phyloP scores from a whole-genome alignment of 1,140 invertebrate species.

The Diachasmimorpha longicaudata region DNA sequence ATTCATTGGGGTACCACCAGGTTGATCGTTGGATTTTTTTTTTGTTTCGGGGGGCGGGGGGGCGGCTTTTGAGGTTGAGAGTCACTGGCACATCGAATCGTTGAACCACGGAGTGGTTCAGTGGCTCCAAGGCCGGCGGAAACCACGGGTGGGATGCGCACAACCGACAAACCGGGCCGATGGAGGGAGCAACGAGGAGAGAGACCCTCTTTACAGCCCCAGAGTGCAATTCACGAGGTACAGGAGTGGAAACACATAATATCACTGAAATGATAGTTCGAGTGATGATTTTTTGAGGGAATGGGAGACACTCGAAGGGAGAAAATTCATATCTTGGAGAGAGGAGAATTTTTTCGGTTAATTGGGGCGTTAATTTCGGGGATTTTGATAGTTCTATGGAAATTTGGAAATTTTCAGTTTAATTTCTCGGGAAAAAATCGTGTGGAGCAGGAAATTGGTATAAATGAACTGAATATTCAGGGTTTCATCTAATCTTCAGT shows the following conservation, averaged over 20 bases:
- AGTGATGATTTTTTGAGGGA: neutral
- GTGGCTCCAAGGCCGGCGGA: slow-evolving; percentile 65
- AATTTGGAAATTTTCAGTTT: no score
- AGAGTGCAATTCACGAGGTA: slow-evolving; percentile 20
- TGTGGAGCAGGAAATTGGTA: no score
- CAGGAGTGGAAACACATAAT: neutral
- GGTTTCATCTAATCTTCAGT: no score
- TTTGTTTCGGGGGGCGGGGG: no score
- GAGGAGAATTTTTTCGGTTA: no score
- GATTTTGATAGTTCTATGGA: no score
- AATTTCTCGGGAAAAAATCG: no score
- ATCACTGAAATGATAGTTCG: neutral
- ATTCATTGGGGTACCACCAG: neutral
- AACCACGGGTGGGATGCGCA: slow-evolving; percentile 56
- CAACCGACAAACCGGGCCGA: slow-evolving; percentile 34
- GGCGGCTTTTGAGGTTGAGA: slow-evolving; percentile 43
- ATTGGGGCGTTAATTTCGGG: no score
- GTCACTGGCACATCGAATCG: slow-evolving; percentile 59
- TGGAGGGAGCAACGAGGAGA: neutral
- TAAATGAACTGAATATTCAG: no score
- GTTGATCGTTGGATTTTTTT: neutral
- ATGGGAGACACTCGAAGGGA: no score
- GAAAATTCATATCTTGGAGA: no score
- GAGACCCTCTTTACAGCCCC: slow-evolving; percentile 15
- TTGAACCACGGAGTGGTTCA: slow-evolving; percentile 65